phyloP scores from a whole-genome alignment of 2,797 vertebrate species.

The Eulemur albifrons region DNA sequence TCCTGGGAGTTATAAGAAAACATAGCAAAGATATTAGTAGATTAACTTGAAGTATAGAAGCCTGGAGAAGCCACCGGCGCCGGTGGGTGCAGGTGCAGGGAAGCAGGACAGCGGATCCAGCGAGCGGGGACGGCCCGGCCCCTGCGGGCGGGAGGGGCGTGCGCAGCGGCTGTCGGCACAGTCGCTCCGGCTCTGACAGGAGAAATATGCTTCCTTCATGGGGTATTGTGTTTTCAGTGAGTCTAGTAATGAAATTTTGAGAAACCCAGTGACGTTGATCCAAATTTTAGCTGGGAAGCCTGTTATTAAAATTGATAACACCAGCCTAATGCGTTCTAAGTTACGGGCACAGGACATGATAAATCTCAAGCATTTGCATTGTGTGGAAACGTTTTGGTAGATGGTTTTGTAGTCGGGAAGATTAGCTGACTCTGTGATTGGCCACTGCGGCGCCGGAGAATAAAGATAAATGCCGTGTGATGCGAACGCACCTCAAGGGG shows the following conservation, averaged over 20 bases:
- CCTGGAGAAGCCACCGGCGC: rapidly evolving
- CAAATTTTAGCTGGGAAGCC: conserved; percentile 56
- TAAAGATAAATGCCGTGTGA: conserved; percentile 16
- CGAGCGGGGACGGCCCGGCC: rapidly evolving
- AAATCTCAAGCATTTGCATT: conserved; percentile 55
- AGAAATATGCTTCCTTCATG: conserved; percentile 45
- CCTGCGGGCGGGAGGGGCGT: rapidly evolving
- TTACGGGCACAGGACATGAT: background rate
- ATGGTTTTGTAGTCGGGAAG: conserved; percentile 49
- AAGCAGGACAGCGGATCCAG: rapidly evolving
- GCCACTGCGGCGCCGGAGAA: background rate
- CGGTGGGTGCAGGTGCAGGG: rapidly evolving
- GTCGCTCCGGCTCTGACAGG: background rate
- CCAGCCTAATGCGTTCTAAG: conserved; percentile 44
- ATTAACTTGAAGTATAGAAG: rapidly evolving
- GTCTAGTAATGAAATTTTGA: conserved; percentile 65
- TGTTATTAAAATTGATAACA: conserved; percentile 56
- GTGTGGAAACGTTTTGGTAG: conserved; percentile 36
- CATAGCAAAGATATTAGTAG: background rate
- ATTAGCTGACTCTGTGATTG: conserved; percentile 45
- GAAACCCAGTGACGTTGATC: conserved; percentile 59
- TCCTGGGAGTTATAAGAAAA: background rate
- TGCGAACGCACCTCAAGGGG: background rate
- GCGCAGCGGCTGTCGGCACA: rapidly evolving
- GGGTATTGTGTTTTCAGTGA: conserved; percentile 67